Percentiles rank a stretch among this genome's conserved stretches.
These are phyloP conservation scores for Gortyna flavago DNA, from an alignment of 2,888 invertebrate species.

Conservation along the genomic window DNA sequence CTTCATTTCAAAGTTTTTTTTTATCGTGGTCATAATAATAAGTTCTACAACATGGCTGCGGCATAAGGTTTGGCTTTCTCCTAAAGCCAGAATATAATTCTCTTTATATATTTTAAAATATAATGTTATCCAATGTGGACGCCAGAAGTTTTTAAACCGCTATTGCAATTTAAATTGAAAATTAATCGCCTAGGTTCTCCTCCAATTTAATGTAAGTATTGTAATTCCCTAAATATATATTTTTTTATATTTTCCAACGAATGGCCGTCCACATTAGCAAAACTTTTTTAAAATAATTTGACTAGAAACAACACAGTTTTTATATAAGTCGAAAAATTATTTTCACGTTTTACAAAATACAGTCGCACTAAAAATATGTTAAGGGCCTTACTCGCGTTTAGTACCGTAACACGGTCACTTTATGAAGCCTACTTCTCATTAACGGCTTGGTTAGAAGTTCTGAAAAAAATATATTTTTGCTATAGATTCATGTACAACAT, in stretches of 20 bases:
- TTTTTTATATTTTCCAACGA: conserved; percentile 64
- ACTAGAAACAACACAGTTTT: conserved; percentile 86
- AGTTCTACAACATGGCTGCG: conserved; percentile 73
- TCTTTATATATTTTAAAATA: conserved; percentile 81
- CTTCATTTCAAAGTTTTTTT: not conserved
- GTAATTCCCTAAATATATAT: conserved; percentile 61
- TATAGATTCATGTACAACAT: too few relatives aligned
- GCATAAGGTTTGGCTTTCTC: conserved; percentile 85
- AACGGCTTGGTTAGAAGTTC: too few relatives aligned
- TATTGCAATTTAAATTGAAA: conserved; percentile 62
- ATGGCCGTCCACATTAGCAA: conserved; percentile 81
- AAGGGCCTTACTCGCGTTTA: too few relatives aligned
- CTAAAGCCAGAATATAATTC: conserved; percentile 88
- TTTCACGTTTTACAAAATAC: conserved; percentile 77
- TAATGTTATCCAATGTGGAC: conserved; percentile 82
- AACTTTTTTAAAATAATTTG: conserved; percentile 85
- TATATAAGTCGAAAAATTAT: conserved; percentile 80
- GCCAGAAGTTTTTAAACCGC: conserved; percentile 63
- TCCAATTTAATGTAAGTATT: conserved; percentile 55
- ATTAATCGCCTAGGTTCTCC: conserved; percentile 51
- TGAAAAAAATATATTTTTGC: too few relatives aligned
- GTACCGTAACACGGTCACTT: too few relatives aligned
- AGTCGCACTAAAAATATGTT: conserved; percentile 82
- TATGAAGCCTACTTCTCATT: too few relatives aligned
- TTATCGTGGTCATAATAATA: conserved; percentile 25